Evolutionary conservation across 2,888 invertebrate species (phyloP).

Genomic region (Hedya salicella): DNA sequence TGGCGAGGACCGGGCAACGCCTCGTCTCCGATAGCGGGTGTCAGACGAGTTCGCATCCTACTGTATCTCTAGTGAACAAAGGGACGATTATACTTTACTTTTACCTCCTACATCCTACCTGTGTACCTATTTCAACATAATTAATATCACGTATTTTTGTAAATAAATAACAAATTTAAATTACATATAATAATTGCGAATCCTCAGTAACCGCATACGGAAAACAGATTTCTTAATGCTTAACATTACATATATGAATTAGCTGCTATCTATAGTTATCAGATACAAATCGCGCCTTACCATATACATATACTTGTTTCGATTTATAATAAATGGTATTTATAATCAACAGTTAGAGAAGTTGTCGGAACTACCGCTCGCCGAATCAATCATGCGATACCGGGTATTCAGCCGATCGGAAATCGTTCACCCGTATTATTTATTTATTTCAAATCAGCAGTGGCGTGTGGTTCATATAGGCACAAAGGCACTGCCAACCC

Average conservation of each 20-base stretch:
- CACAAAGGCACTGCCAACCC: too few species aligned
- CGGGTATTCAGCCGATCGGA: background rate
- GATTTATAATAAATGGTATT: constrained; percentile 31
- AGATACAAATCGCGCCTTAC: constrained; percentile 30
- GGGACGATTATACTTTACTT: constrained; percentile 11
- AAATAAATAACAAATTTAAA: constrained; percentile 43
- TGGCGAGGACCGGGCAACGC: constrained; percentile 13
- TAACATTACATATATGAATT: constrained; percentile 24
- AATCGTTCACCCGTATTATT: background rate
- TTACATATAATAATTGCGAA: constrained; percentile 31
- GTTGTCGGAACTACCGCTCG: background rate
- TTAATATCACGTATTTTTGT: constrained; percentile 44
- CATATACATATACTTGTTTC: constrained; percentile 9
- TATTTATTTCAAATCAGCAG: too few species aligned
- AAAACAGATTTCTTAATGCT: constrained; percentile 22
- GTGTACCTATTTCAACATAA: constrained; percentile 39
- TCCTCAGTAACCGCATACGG: constrained; percentile 15
- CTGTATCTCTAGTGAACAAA: constrained; percentile 20
- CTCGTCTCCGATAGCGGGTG: background rate
- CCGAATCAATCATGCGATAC: constrained; percentile 3
- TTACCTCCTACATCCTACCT: constrained; percentile 29
- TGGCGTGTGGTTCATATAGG: too few species aligned
- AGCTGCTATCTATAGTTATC: constrained; percentile 30
- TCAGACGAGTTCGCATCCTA: constrained; percentile 1
- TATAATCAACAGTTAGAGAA: constrained; percentile 18